Evolutionary conservation across 2,797 vertebrate species (phyloP), one percentile per base, ranked within the genome.

Genomic region (Miichthys miiuy): DNA sequence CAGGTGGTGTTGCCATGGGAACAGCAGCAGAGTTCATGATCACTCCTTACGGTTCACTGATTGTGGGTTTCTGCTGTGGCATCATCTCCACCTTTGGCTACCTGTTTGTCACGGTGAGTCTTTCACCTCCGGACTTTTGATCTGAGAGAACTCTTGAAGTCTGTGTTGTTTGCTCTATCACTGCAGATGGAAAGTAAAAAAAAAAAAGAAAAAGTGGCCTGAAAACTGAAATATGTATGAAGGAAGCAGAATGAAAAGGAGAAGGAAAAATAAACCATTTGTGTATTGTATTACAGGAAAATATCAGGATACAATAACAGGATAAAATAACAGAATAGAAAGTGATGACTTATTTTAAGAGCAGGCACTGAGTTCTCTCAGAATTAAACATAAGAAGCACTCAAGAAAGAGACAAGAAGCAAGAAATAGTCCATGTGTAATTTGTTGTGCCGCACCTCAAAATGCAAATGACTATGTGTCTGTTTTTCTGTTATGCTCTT

Each of bases 21-120:
- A 97, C 98, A 0, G 89, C 97, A 0, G 97, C 96, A 0, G 98
- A 99, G 92, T 97, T 99, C 93, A 97, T 98, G 97, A 95, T 99
- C 84, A 93, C 90, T 34, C 96, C 97, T 0, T 99, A 99, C 0
- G 98, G 97, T 0, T 86, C 97, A 10, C 94, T 99, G 67, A 97
- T 99, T 2, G 95, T 99, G 0, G 98, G 98, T 20, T 97, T 97
- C 90, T 72, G 92, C 90, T 94, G 94, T 9, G 98, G 97, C 77
- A 96, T 97, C 6, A 77, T 99, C 86, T 98, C 97, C 57, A 97
- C 97, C 0, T 92, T 97, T 55, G 98, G 98, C 27, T 99, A 96
- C 75, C 65, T 96, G 55, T 96, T 95, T 87, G 41, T 99, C 66
- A 87, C 95, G 75, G 98, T 99, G 91, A 97, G n/a, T 25, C 14